Evolutionary conservation across 2,113 vertebrate genomes (phyloP).

Genomic region (Copsychus sechellarum): DNA sequence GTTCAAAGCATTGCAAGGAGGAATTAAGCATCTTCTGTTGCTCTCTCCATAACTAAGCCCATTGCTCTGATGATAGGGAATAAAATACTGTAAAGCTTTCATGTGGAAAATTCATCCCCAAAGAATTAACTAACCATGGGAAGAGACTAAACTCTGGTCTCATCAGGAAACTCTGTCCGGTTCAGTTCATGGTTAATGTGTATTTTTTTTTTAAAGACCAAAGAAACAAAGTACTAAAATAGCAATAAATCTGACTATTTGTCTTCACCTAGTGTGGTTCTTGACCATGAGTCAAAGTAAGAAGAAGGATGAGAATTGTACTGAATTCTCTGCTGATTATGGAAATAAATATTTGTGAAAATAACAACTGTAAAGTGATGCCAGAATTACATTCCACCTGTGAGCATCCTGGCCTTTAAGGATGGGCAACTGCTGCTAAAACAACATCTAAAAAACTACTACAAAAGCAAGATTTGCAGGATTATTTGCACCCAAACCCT

Average conservation of each 20-base stretch:
- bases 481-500: not conserved
- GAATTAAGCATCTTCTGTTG: not conserved
- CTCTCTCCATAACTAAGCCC: not conserved
- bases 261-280: not conserved
- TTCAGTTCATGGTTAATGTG: not conserved
- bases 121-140: not conserved
- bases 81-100: not conserved
- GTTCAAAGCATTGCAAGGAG: not conserved
- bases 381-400: not conserved
- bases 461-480: not conserved
- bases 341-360: conserved; percentile 16
- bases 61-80: not conserved
- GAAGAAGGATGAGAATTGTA: not conserved
- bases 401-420: not conserved
- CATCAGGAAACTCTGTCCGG: not conserved
- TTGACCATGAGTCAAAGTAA: not conserved
- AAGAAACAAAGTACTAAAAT: not conserved
- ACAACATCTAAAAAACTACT: not conserved
- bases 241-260: not conserved
- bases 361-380: not conserved
- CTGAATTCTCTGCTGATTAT: not conserved
- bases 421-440: not conserved
- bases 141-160: not conserved
- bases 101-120: not conserved
- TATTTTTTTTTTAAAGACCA: not conserved